Evolutionary conservation across 2,888 invertebrate genomes (phyloP).

Genomic region (Chloroclysta siterata): DNA sequence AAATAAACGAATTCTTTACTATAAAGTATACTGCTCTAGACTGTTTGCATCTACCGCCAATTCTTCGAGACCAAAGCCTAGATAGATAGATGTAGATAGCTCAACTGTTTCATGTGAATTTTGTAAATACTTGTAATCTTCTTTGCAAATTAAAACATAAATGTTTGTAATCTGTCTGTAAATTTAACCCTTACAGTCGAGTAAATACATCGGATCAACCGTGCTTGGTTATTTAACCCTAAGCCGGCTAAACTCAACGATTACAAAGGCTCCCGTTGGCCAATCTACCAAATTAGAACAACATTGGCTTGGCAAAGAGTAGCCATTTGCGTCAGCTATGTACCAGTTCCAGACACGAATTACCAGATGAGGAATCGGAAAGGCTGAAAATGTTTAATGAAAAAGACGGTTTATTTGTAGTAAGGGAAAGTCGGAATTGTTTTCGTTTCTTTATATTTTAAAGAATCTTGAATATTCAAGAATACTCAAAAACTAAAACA

Average conservation of each 20-base stretch:
- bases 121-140: no score
- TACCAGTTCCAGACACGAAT: slow-evolving; percentile 7
- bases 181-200: background rate
- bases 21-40: no score
- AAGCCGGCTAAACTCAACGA: slow-evolving; percentile 26
- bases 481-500: no score
- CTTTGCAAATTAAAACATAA: no score
- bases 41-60: no score
- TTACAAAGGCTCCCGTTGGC: slow-evolving; percentile 31
- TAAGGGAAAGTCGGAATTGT: background rate
- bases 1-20: no score
- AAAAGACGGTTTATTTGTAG: no score
- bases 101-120: no score
- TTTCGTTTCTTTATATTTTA: no score
- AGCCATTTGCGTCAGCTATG: slow-evolving; percentile 32
- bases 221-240: background rate
- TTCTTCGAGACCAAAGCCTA: no score
- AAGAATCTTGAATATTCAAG: no score
- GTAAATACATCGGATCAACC: slow-evolving; percentile 5
- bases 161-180: background rate
- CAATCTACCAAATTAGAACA: slow-evolving; percentile 50
- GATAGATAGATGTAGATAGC: no score
- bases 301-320: slow-evolving; percentile 48
- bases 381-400: background rate
- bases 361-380: slow-evolving; percentile 9